A percentile compares a stretch with the other conserved stretches of the same genome.
Evolutionary conservation across 2,888 invertebrate species (phyloP).

Genomic region (Orchestes rusci): DNA sequence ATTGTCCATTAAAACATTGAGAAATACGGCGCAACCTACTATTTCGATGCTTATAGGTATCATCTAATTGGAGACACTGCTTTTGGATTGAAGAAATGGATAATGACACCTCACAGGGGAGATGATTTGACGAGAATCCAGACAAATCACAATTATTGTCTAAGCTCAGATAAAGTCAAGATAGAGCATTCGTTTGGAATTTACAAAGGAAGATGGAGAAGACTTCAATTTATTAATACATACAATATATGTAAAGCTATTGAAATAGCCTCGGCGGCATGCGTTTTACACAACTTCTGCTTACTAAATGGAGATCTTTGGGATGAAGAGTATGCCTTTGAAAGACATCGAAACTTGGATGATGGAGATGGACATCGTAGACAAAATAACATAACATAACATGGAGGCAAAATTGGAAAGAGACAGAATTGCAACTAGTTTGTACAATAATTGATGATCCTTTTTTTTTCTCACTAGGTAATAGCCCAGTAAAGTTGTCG

Average conservation of each 20-base stretch:
- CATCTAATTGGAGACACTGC: constrained; percentile 21
- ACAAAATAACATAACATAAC: too few species aligned
- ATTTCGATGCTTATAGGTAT: background rate
- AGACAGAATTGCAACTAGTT: background rate
- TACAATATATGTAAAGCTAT: constrained; percentile 21
- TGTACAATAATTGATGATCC: background rate
- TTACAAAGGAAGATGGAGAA: constrained; percentile 22
- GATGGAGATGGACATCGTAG: too few species aligned
- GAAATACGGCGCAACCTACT: background rate
- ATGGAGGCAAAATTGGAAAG: background rate
- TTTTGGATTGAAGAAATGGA: constrained; percentile 17
- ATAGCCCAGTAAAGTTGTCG: too few species aligned
- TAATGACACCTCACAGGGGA: constrained; percentile 20
- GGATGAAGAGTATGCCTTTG: background rate
- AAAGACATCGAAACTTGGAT: too few species aligned
- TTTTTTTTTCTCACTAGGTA: too few species aligned
- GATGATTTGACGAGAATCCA: constrained; percentile 10
- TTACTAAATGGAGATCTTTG: background rate
- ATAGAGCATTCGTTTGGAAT: constrained; percentile 12
- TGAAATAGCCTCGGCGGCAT: constrained; percentile 12
- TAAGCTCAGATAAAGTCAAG: constrained; percentile 9
- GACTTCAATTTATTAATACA: constrained; percentile 21
- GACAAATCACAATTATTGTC: constrained; percentile 18
- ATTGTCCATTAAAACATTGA: background rate
- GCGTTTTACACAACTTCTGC: background rate